phyloP scores from a whole-genome alignment of 2,797 vertebrate genomes.

The Anguilla obscura region DNA sequence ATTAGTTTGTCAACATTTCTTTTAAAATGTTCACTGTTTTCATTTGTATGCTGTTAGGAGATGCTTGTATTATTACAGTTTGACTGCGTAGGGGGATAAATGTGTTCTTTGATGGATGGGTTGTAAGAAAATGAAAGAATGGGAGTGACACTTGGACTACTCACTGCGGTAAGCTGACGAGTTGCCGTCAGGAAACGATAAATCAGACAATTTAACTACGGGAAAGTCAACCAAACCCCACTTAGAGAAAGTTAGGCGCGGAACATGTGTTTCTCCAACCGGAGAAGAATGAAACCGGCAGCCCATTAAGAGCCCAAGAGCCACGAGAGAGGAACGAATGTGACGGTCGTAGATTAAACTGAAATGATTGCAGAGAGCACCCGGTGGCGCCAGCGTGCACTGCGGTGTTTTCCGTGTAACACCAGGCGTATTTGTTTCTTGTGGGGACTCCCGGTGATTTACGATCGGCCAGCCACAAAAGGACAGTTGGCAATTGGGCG shows the following conservation, averaged over 20 bases:
- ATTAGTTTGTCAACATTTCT: constrained; percentile 36
- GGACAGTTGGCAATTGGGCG: constrained; percentile 81
- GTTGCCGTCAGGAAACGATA: not conserved
- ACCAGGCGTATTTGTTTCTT: constrained; percentile 60
- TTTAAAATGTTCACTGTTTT: constrained; percentile 40
- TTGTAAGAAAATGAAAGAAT: not conserved
- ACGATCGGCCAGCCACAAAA: constrained; percentile 79
- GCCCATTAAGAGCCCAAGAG: not conserved
- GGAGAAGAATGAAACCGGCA: constrained; percentile 46
- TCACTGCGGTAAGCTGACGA: not conserved
- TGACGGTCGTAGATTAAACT: constrained; percentile 44
- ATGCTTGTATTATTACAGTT: constrained; percentile 42
- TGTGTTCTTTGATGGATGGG: constrained; percentile 31
- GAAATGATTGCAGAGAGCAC: constrained; percentile 39
- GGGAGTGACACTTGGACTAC: not conserved
- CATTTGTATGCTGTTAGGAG: constrained; percentile 39
- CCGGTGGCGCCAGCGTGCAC: constrained; percentile 45
- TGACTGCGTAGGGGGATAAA: constrained; percentile 41
- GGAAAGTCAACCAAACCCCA: not conserved
- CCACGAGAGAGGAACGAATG: not conserved
- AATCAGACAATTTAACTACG: constrained; percentile 18
- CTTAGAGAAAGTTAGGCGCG: not conserved
- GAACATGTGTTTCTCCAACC: not conserved
- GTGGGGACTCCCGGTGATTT: constrained; percentile 71
- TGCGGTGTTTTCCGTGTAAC: constrained; percentile 55